Base-by-base conservation (phyloP, 1,140 invertebrate genomes). In the Danaus melanippus region DNA sequence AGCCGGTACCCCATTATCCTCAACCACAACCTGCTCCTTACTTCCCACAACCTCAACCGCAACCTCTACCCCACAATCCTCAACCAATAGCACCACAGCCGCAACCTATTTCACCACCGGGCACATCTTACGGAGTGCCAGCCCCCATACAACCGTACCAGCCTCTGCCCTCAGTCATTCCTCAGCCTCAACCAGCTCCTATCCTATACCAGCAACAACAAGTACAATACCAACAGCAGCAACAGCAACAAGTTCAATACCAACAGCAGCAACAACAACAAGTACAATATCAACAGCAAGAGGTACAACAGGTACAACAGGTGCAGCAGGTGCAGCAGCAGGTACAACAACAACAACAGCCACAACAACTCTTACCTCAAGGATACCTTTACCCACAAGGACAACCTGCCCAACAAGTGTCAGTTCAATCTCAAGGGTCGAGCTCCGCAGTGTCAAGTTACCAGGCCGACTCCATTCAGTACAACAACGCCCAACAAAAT, bases 391-490 rank as follows among this genome's bases (percentile, higher is more conserved):
- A 32, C 21, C 21, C 21, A 32, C 21, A 32, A 32, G 32, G 58
- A 9, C 66, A 69, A 58, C 48, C 50, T 46, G 39, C 51, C 41
- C 10, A 63, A 10, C 70, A 69, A 15, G 49, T 70, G 0, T 62
- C 65, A 7, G 49, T 67, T 0, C 71, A 75, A 58, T 55, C 69
- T 39, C 70, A 74, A 52, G 52, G 64, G 10, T 40, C 58, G 4
- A 67, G 42, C 32, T 63, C 51, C 15, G 45, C 52, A 9, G 17
- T 78, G 10, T 76, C 62, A 12, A 71, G 76, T 50, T 79, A 80
- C 47, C 75, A 83, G 46, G 69, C 76, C 3, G 75, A 81, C 51
- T 70, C 68, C 7, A 71, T 68, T 17, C 79, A 76, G 52, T 83
- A 79, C 55, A 73, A 51, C 41, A 69, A 47, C 15, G 41, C 58